Evolutionary conservation across 1,140 invertebrate species (phyloP).

Genomic region (Leptonema lineaticorne): DNA sequence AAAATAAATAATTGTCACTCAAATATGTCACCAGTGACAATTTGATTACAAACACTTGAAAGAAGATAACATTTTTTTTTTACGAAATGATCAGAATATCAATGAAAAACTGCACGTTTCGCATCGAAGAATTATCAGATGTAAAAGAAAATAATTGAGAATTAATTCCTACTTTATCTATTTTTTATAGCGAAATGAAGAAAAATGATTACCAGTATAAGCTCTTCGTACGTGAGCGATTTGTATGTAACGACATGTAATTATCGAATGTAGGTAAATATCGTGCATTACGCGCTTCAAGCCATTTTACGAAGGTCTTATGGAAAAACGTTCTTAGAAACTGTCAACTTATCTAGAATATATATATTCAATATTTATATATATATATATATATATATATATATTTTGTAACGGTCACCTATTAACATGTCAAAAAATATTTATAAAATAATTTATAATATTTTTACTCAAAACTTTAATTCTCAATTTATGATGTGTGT

Average conservation of each 20-base stretch:
- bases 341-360: too few species aligned
- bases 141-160: too few species aligned
- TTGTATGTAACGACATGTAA: not conserved
- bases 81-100: too few species aligned
- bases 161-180: too few species aligned
- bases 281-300: not conserved
- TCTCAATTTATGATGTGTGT: too few species aligned
- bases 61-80: too few species aligned
- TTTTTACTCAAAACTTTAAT: too few species aligned
- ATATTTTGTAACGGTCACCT: not conserved
- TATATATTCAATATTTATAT: too few species aligned
- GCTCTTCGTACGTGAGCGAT: not conserved
- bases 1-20: not conserved
- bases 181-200: not conserved
- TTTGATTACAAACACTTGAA: not conserved
- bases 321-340: not conserved
- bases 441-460: too few species aligned
- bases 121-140: too few species aligned
- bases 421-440: too few species aligned
- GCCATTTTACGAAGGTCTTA: slow-evolving; percentile 4
- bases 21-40: not conserved
- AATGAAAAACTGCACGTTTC: too few species aligned
- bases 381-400: not conserved
- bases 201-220: not conserved
- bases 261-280: slow-evolving; percentile 7